These are phyloP conservation scores for Acropora yongei DNA, from an alignment of 64 coral and sea anemone species.

Conservation along the genomic window DNA sequence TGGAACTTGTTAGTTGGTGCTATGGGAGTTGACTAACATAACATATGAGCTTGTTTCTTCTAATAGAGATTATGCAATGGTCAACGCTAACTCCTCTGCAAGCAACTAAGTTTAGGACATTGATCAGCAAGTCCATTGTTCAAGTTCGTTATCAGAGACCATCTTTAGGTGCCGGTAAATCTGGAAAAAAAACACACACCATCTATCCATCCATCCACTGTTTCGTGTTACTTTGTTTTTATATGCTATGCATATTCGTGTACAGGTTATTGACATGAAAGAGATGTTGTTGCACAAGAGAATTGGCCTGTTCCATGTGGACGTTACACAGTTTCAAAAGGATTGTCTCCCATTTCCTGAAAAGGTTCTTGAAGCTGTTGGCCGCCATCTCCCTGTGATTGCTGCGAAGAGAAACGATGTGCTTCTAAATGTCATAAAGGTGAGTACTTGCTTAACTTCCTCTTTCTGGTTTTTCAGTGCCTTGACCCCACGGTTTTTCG, in stretches of 20 bases:
- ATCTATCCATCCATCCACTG: no score
- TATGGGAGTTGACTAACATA: no score
- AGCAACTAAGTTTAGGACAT: no score
- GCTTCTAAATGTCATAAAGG: slow-evolving; percentile 92
- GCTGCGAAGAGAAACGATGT: slow-evolving; percentile 89
- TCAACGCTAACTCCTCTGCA: no score
- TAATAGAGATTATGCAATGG: no score
- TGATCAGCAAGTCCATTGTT: no score
- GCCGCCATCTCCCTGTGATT: slow-evolving; percentile 82
- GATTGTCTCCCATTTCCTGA: slow-evolving; percentile 84
- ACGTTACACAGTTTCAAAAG: slow-evolving; percentile 68
- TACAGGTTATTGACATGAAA: slow-evolving; percentile 66
- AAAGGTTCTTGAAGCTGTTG: slow-evolving; percentile 70
- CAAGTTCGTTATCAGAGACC: neutral
- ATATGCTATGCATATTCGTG: neutral
- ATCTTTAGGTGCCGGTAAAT: no score
- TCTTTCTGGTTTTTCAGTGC: neutral
- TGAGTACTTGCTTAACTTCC: neutral
- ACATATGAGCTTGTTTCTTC: no score
- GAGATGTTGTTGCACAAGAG: slow-evolving; percentile 86
- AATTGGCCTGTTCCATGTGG: slow-evolving; percentile 84
- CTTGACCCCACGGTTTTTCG: no score
- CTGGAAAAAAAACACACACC: no score
- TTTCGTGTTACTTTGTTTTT: neutral
- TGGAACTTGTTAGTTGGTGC: no score